phyloP scores from a whole-genome alignment of 2,797 vertebrate genomes.

The Lepus townsendii region DNA sequence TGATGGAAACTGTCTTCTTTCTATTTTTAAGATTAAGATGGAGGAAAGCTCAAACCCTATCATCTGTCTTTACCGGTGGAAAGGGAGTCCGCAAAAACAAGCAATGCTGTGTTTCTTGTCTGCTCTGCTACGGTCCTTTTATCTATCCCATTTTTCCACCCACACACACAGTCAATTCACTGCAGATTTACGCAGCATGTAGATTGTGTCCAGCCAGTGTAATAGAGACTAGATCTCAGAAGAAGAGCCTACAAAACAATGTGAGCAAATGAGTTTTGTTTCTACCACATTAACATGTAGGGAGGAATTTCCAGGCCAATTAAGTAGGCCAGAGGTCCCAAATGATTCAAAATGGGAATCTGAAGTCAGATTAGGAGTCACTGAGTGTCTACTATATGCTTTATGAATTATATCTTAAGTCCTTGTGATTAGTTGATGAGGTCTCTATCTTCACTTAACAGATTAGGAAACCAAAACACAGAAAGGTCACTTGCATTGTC shows the following conservation, averaged over 20 bases:
- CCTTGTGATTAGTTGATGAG: background rate
- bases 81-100: background rate
- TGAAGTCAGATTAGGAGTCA: background rate
- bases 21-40: background rate
- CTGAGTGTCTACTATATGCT: background rate
- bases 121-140: background rate
- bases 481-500: background rate
- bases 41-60: background rate
- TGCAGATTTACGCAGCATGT: accelerated
- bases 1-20: background rate
- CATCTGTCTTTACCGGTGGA: background rate
- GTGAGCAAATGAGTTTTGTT: background rate
- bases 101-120: background rate
- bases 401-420: background rate
- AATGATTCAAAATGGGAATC: background rate
- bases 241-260: background rate
- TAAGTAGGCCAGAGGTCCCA: background rate
- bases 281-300: background rate
- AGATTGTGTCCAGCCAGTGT: background rate
- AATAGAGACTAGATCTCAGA: slow-evolving; percentile 5
- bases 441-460: background rate
- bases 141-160: background rate
- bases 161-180: background rate
- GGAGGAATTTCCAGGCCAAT: background rate
- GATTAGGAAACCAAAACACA: background rate